Base-by-base conservation (phyloP, 2,888 invertebrate genomes). In the Drosophila kambysellisi region DNA sequence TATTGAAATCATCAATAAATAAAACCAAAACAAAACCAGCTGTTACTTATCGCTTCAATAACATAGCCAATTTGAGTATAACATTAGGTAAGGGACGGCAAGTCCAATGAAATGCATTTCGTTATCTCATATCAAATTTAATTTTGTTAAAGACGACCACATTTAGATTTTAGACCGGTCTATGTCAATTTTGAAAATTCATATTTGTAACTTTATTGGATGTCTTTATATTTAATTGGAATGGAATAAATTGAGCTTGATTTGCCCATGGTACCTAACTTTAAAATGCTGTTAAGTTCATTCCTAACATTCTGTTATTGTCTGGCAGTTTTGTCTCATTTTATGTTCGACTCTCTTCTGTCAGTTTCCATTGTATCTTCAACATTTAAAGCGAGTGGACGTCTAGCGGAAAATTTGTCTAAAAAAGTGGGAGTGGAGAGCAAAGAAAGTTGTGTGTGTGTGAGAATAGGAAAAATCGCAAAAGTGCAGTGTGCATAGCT, bases 401-500 rank as follows among this genome's bases (percentile, higher is more conserved):
- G 76, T 75, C 20, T 37, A 0, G 3, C 73, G 68, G 65, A 62
- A 52, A 58, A 41, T 53, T 17, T 33, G 8, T 32, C 37, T n/a
- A 15, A 48, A 70, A 60, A 76, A 68, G 72, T 80, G 73, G 81
- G 62, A 72, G 76, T 79, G 68, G 70, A 78, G 65, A 81, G 78
- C 43, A 64, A 73, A 82, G 69, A 81, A 75, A 80, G 66, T 80
- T 80, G 68, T 76, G 73, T 70, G 68, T n/a, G 46, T 46, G 25
- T 46, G 25, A 15, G 46, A 81, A 81, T 56, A 79, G 66, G 66
- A 64, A 81, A 74, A 79, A 73, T 66, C 74, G 67, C 58, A 78
- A 79, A 81, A 82, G 71, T 79, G 82, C 71, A 79, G 61, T 82
- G 82, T 61, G 69, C 35, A 54, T 62, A 46, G 59, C 58, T 67